Conservation (phyloP, 2,113 vertebrate genomes). For the Cavia aperea region DNA sequence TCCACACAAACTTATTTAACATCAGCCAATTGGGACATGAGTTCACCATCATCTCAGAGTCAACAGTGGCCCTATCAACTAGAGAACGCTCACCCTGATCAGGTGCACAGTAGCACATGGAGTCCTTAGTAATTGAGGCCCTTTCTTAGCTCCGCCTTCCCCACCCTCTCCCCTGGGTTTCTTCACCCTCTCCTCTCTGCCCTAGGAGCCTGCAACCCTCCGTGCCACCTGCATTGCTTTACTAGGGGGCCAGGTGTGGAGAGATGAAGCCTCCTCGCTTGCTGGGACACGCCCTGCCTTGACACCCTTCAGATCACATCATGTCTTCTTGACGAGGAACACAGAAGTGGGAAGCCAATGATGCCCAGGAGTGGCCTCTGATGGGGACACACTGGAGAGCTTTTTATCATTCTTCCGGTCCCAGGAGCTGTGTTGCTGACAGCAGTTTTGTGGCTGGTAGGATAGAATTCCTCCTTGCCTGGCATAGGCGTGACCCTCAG, state of each 20-base stretch:
- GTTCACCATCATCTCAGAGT: neutral
- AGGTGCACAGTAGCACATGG: neutral
- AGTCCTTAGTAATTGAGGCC: neutral
- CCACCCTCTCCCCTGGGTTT: neutral
- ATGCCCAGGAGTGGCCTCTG: neutral
- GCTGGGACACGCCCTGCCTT: neutral
- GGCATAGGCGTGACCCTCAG: neutral
- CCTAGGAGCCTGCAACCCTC: neutral
- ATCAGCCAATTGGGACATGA: neutral
- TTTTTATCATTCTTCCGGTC: neutral
- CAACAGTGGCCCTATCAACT: neutral
- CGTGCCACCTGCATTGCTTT: neutral
- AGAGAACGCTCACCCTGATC: neutral
- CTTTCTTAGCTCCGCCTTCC: neutral
- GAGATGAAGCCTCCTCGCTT: neutral
- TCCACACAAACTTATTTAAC: neutral
- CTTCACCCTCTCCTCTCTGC: neutral
- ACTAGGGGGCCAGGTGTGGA: neutral
- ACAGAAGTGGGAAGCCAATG: neutral
- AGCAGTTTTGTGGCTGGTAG: neutral
- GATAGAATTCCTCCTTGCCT: neutral
- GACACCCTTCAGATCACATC: neutral
- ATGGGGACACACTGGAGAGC: neutral
- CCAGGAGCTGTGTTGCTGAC: neutral
- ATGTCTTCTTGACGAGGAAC: neutral